These are phyloP conservation scores for Cephus runcator DNA, from an alignment of 2,888 invertebrate genomes.

Conservation along the genomic window DNA sequence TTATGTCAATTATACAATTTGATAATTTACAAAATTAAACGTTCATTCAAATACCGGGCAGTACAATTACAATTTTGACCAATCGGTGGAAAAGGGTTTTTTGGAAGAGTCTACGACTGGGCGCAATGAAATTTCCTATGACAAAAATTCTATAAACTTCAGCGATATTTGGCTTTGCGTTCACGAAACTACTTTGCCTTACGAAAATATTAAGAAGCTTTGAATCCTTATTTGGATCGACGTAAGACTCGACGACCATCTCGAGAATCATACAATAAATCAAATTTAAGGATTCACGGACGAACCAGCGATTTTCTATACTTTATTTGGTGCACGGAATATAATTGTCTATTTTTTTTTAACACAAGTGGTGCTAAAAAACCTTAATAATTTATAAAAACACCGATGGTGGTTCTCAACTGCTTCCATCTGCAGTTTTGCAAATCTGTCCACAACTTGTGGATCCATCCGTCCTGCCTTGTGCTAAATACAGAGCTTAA, in stretches of 20 bases:
- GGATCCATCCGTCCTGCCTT: neutral
- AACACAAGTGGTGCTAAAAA: neutral
- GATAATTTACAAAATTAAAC: neutral
- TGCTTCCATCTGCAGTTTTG: neutral
- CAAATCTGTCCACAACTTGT: neutral
- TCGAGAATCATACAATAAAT: neutral
- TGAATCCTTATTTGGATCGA: neutral
- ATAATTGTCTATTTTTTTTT: neutral
- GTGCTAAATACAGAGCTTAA: neutral
- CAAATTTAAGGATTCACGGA: no score
- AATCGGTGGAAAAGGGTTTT: conserved; percentile 37
- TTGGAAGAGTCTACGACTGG: conserved; percentile 27
- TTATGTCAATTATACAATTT: neutral
- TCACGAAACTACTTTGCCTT: neutral
- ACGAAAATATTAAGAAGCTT: neutral
- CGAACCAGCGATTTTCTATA: neutral
- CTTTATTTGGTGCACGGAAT: neutral
- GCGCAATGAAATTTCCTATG: neutral
- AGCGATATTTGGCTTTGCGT: neutral
- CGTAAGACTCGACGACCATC: neutral
- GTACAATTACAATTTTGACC: conserved; percentile 48
- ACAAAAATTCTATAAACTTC: neutral
- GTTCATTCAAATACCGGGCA: conserved; percentile 18
- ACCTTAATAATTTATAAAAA: neutral
- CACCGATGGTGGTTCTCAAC: neutral